Evolutionary conservation across 2,797 vertebrate species (phyloP), one percentile per base, ranked within the genome.

Genomic region (Lithobates pipiens): DNA sequence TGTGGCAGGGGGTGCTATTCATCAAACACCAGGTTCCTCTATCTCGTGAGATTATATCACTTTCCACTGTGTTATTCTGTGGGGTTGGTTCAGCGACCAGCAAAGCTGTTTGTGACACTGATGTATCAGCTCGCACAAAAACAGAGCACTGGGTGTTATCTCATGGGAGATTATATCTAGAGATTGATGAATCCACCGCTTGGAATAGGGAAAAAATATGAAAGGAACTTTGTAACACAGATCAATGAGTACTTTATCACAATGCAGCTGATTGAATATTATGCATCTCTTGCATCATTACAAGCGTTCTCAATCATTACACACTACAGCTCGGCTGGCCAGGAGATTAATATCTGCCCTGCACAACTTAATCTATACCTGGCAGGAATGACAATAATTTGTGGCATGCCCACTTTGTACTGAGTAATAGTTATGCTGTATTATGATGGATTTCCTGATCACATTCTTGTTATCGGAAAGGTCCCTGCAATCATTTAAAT

Each of bases 231-330:
- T 73, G 68, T 61, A 77, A 65, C 32, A 46, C 23, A 83, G 77
- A 83, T 82, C 76, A 83, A 83, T 83, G 70, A 32, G 85, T 86
- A 42, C 80, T 79, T 83, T 69, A 86, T 86, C 85, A 83, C 68
- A 70, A 73, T 74, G 76, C 76, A 74, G 85, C 36, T 46, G 63
- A 65, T 79, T 42, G 80, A 78, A 83, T 83, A 78, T 74, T 82
- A 74, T 74, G 75, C 85, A 78, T 83, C 80, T 86, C 77, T 74
- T 78, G 80, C 85, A 78, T 79, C 76, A 83, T 86, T 77, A 83
- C 85, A 75, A 65, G 76, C 8, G 27, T 36, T 57, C 80, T 83
- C 76, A 73, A 83, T 86, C 85, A 82, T 83, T 54, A 68, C 50
- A 78, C 42, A 83, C 42, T 83, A 73, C 85, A 86, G 73, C 42